Base-by-base conservation (phyloP, 1,140 invertebrate species). In the Euura lappo region DNA sequence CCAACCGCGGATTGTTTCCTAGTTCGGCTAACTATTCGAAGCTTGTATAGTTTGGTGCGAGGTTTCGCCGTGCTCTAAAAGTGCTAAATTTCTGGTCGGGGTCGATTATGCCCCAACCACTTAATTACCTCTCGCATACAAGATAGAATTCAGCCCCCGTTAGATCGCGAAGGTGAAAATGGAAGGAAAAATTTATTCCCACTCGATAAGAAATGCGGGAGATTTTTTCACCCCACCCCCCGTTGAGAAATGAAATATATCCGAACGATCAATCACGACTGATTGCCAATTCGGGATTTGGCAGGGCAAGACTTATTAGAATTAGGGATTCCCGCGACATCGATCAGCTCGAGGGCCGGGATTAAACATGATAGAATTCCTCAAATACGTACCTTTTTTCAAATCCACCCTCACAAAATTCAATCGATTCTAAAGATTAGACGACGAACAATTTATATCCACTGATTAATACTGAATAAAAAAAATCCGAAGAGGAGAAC, bases 21-120 rank as follows among this genome's bases (percentile, higher is more conserved):
- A 80, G 68, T 80, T 60, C 44, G 45, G 71, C 51, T 71, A 80
- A 80, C 79, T 80, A 80, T 80, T 79, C 74, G 70, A 80, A 78
- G 75, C 72, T 77, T 76, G 44, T 76, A 67, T 28, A 72, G 68
- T 60, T 71, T 76, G 51, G 51, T 60, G 3, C 51, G 5, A 28
- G 28, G 28, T 28, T 28, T 28, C 28, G 28, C 28, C 28, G 1
- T 28, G 28, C 28, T 28, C 28, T 28, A 28, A 28, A 28, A 28
- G 28, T 28, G 28, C 28, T 28, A 28, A 28, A 28, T 28, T 69
- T 65, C 72, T 70, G 69, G 60, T 28, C 42, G n/a, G 60, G 46
- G 65, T 68, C 75, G 44, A 42, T 28, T 75, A 73, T 66, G 43
- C 75, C 73, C 65, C 69, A 80, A 75, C 79, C 79, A 78, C 79